Base-by-base conservation (phyloP, 2,113 vertebrate species). In the Phainopepla nitens region DNA sequence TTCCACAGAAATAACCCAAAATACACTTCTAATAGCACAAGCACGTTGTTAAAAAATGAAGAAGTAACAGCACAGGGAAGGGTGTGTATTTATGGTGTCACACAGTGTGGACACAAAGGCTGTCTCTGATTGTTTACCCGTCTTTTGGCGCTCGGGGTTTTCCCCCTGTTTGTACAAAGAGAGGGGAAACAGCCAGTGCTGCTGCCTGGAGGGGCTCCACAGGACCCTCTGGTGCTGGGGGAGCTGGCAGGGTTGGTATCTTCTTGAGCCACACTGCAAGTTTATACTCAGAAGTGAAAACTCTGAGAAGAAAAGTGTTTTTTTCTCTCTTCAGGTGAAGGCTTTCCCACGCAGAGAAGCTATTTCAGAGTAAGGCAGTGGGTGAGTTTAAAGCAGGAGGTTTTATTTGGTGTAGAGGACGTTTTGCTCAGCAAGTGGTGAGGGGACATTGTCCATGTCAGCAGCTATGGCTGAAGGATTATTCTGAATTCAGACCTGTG, bases 1-100 rank as follows among this genome's bases (percentile, higher is more conserved):
- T 58, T 94, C 44, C 33, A 6, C 9, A 60, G 83, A 87, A 96
- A 96, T 84, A 93, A 91, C 92, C 82, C 70, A 73, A 96, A 96
- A 92, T 72, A 66, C 69, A 79, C 72, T 84, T 94, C 80, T 79
- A 80, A 93, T 72, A 93, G 72, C 82, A 88, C 53, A 75, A 82
- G 56, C 80, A 92, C 49, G 11, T 35, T 81, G 88, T 89, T 93
- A 77, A 90, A 92, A 94, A 89, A 58, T 45, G 88, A 92, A 25
- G 29, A 71, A 91, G 73, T 50, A 65, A 75, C 33, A 56, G 64
- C 56, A 17, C n/a, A 71, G 86, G 80, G 90, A 84, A 87, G 51
- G 65, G 53, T 87, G 92, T 56, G 41, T n/a, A 76, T 93, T 93
- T 95, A 88, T 68, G 64, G 79, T 83, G 83, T 83, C 71, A 65